phyloP scores from a whole-genome alignment of 2,888 invertebrate species.

The Bibio marci region DNA sequence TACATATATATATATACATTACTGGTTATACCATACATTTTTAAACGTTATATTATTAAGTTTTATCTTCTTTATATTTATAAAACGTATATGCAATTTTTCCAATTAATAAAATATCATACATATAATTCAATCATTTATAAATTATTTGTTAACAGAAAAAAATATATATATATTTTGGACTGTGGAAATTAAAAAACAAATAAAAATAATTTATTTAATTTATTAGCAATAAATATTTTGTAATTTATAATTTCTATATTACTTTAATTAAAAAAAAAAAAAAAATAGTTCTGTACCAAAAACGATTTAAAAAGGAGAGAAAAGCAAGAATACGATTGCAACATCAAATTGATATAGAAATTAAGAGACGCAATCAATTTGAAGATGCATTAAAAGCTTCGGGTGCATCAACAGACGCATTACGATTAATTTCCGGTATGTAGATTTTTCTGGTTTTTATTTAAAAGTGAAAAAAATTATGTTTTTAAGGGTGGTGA shows the following conservation, averaged over 20 bases:
- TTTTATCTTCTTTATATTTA: too few relatives aligned
- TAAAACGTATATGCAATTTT: neutral
- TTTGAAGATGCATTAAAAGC: slow-evolving; percentile 66
- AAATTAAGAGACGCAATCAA: slow-evolving; percentile 61
- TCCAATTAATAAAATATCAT: neutral
- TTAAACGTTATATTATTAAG: too few relatives aligned
- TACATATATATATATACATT: too few relatives aligned
- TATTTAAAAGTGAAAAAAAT: neutral
- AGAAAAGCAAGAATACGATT: slow-evolving; percentile 63
- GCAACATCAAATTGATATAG: slow-evolving; percentile 70
- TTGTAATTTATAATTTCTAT: too few relatives aligned
- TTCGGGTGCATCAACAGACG: slow-evolving; percentile 56
- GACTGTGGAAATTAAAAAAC: too few relatives aligned
- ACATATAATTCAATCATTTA: neutral
- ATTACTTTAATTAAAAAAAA: too few relatives aligned
- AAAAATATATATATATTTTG: too few relatives aligned
- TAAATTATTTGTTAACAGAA: neutral
- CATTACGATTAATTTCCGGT: slow-evolving; percentile 67
- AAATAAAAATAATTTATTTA: too few relatives aligned
- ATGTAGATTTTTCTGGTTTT: slow-evolving; percentile 20
- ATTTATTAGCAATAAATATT: too few relatives aligned
- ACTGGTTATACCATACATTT: too few relatives aligned
- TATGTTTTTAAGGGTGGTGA: too few relatives aligned
- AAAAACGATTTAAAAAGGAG: slow-evolving; percentile 80
- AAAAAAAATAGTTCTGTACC: slow-evolving; percentile 65